These are phyloP conservation scores for Venustaconcha ellipsiformis DNA, from an alignment of 1,140 invertebrate species.

Conservation along the genomic window DNA sequence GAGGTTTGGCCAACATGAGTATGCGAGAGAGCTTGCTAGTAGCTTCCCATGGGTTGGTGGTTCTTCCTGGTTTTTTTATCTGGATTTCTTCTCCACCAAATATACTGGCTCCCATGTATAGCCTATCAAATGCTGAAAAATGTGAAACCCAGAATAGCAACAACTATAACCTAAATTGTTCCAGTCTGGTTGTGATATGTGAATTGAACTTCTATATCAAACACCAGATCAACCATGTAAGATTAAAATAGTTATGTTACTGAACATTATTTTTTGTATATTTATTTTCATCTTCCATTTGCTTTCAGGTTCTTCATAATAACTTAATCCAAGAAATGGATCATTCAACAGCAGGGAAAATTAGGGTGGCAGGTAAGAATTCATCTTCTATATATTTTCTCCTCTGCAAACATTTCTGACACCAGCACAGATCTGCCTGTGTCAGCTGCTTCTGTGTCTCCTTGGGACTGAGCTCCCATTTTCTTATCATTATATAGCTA, in stretches of 20 bases:
- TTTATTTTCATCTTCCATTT: background rate
- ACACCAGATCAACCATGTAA: background rate
- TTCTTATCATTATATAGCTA: too few relatives aligned
- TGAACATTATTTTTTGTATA: background rate
- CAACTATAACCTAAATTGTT: background rate
- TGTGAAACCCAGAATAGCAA: background rate
- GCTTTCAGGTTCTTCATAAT: slow-evolving; percentile 73
- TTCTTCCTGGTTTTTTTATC: too few relatives aligned
- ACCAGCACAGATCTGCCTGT: too few relatives aligned
- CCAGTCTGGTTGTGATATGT: background rate
- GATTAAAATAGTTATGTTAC: background rate
- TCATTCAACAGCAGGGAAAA: slow-evolving; percentile 78
- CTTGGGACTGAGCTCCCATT: too few relatives aligned
- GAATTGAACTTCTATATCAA: background rate
- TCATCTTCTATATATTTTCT: background rate
- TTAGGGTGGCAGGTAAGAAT: slow-evolving; percentile 79
- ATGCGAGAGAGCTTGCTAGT: too few relatives aligned
- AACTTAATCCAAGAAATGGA: slow-evolving; percentile 82
- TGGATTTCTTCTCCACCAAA: too few relatives aligned
- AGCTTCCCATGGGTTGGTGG: too few relatives aligned
- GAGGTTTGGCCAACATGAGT: too few relatives aligned
- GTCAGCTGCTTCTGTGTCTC: too few relatives aligned
- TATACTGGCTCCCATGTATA: too few relatives aligned
- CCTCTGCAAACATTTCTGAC: background rate
- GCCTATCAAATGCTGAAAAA: background rate